Evolutionary conservation across 2,113 vertebrate genomes (phyloP), one percentile per base, ranked within the genome.

Genomic region (Nothocercus julius): DNA sequence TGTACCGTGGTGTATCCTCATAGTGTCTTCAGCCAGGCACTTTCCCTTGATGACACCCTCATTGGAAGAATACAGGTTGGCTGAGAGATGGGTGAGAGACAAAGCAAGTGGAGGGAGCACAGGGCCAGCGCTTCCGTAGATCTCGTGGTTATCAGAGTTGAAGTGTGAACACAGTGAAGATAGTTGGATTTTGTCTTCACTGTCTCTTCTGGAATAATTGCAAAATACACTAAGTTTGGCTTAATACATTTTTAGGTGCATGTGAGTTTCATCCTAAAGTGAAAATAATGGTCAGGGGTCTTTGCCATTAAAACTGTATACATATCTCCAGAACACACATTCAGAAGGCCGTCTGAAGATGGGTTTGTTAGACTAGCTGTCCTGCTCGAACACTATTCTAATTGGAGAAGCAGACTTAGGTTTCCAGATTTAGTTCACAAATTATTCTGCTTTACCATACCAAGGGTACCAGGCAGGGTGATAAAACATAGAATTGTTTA

Each of bases 1-100:
- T 30, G 1, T 36, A 16, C 20, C 62, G 30, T n/a, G 7, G 2
- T 0, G 0, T 8, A n/a, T 59, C n/a, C 69, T 68, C 34, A 6
- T 4, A 81, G 24, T 67, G 16, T 32, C 4, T 59, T 67, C 28
- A n/a, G 34, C 27, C 0, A 0, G 42, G 25, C 10, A 11, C 44
- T 77, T 61, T 27, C 24, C 22, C n/a, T 53, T 53, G 21, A 24
- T 7, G 11, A 36, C 36, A 8, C 10, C 10, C 15, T 82, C 58
- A 42, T n/a, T 22, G 40, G 30, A 75, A 6, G 1, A 72, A 30
- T 5, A 20, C 5, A 24, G 16, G 20, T 8, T 75, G 47, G 2
- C 0, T 76, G 47, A 58, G n/a, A 76, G 22, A 32, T 77, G 42
- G 2, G 0, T 73, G 53, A 56, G n/a, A 76, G 25, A 40, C 80